A percentile compares a stretch with the other conserved stretches of the same genome.
These are phyloP conservation scores for Podarcis lilfordi DNA, from an alignment of 2,797 vertebrate species.

Conservation along the genomic window DNA sequence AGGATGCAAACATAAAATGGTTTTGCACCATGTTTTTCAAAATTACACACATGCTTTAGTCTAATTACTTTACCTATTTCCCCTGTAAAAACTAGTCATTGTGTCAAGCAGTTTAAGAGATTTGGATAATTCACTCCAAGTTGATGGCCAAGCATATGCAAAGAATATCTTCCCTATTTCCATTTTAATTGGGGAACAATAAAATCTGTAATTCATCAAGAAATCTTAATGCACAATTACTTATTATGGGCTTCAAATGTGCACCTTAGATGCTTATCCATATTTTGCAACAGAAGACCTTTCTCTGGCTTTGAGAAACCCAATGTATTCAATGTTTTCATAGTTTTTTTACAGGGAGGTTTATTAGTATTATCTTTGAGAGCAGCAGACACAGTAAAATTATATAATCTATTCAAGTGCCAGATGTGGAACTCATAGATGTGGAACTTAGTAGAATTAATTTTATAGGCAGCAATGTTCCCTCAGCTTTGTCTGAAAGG, in stretches of 20 bases:
- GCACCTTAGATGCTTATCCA: constrained; percentile 20
- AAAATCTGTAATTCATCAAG: constrained; percentile 40
- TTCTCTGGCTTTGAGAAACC: constrained; percentile 12
- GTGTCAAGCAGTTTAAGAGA: constrained; percentile 40
- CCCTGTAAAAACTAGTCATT: constrained; percentile 39
- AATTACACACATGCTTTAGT: neutral
- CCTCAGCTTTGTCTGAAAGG: constrained; percentile 17
- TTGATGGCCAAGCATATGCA: constrained; percentile 7
- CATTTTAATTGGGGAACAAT: constrained; percentile 33
- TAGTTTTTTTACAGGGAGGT: neutral
- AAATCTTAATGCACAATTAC: constrained; percentile 45
- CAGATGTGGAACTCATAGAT: neutral
- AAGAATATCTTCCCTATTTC: constrained; percentile 38
- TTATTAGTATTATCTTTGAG: constrained; percentile 6
- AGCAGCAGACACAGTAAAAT: constrained; percentile 14
- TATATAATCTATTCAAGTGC: constrained; percentile 12
- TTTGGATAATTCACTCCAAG: constrained; percentile 17
- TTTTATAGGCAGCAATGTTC: neutral
- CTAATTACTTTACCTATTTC: constrained; percentile 40
- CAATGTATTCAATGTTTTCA: constrained; percentile 17
- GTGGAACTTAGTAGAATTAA: constrained; percentile 2
- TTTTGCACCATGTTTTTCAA: constrained; percentile 26
- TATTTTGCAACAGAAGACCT: neutral
- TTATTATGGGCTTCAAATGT: constrained; percentile 39
- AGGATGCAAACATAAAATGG: constrained; percentile 33